Percentiles rank a stretch among this genome's conserved stretches.
Conservation (phyloP, 2,113 vertebrate genomes). For the Phasianus colchicus region DNA sequence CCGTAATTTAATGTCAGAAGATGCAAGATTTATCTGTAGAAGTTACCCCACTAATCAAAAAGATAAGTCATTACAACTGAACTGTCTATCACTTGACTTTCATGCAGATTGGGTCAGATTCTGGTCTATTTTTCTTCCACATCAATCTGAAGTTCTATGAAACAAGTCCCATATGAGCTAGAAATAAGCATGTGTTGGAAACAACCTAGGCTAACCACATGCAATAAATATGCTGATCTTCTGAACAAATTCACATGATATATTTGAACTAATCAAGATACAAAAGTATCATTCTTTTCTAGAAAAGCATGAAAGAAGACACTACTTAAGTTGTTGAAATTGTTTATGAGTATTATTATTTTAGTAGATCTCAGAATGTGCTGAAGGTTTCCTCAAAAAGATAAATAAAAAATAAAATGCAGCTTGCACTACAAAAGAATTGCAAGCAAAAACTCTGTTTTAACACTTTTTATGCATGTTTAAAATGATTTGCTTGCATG, state of each 20-base stretch:
- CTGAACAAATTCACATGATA: neutral
- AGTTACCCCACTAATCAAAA: conserved; percentile 32
- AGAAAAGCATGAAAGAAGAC: neutral
- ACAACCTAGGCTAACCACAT: neutral
- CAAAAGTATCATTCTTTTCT: neutral
- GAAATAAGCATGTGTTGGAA: neutral
- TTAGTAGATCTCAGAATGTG: neutral
- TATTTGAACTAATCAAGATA: neutral
- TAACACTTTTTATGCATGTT: neutral
- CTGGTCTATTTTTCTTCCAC: neutral
- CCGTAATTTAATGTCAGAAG: neutral
- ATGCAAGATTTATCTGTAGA: conserved; percentile 14
- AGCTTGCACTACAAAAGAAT: neutral
- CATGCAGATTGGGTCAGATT: neutral
- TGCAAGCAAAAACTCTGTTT: neutral
- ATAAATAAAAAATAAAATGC: neutral
- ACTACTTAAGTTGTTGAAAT: neutral
- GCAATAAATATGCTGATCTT: neutral
- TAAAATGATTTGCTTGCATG: neutral
- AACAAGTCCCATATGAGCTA: neutral
- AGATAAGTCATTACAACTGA: conserved; percentile 18
- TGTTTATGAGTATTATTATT: neutral
- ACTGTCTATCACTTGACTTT: neutral
- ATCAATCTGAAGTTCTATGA: neutral
- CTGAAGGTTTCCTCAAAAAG: neutral